A percentile compares a stretch with the other conserved stretches of the same genome.
These are phyloP conservation scores for Potamarius usumacintae DNA, from an alignment of 2,113 vertebrate genomes.

Conservation along the genomic window DNA sequence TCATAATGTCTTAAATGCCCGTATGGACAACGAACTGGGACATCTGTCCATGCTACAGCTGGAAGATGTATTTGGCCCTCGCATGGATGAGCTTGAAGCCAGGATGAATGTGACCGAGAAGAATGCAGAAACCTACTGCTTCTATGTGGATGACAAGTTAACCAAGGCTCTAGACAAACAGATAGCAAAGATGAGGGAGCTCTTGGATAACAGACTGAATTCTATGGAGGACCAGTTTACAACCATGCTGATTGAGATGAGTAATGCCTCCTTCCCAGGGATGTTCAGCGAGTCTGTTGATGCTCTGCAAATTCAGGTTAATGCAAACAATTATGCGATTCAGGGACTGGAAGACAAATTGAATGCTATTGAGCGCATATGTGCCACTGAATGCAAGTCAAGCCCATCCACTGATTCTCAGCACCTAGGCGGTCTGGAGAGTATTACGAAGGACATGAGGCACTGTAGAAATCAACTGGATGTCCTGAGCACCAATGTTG, in stretches of 20 bases:
- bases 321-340: slow-evolving; percentile 71
- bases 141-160: slow-evolving; percentile 91
- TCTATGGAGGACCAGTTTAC: slow-evolving; percentile 80
- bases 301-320: slow-evolving; percentile 62
- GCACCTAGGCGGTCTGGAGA: slow-evolving; percentile 23
- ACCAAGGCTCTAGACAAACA: slow-evolving; percentile 75
- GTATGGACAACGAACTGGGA: slow-evolving; percentile 89
- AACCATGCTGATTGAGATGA: slow-evolving; percentile 73
- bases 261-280: slow-evolving; percentile 70
- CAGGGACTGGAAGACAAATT: slow-evolving; percentile 76
- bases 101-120: slow-evolving; percentile 88
- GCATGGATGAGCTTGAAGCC: slow-evolving; percentile 83
- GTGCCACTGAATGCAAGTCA: slow-evolving; percentile 66
- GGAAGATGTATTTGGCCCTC: slow-evolving; percentile 68
- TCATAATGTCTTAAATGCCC: slow-evolving; percentile 82
- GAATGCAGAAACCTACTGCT: slow-evolving; percentile 90
- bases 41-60: slow-evolving; percentile 69
- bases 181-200: slow-evolving; percentile 70
- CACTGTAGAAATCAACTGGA: slow-evolving; percentile 67
- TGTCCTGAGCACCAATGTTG: slow-evolving; percentile 65
- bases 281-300: slow-evolving; percentile 58
- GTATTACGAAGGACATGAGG: slow-evolving; percentile 67
- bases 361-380: slow-evolving; percentile 74
- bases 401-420: slow-evolving; percentile 22
- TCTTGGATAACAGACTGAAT: slow-evolving; percentile 78